Evolutionary conservation across 2,888 invertebrate genomes (phyloP), one percentile per base, ranked within the genome.

Genomic region (Hololepta plana): DNA sequence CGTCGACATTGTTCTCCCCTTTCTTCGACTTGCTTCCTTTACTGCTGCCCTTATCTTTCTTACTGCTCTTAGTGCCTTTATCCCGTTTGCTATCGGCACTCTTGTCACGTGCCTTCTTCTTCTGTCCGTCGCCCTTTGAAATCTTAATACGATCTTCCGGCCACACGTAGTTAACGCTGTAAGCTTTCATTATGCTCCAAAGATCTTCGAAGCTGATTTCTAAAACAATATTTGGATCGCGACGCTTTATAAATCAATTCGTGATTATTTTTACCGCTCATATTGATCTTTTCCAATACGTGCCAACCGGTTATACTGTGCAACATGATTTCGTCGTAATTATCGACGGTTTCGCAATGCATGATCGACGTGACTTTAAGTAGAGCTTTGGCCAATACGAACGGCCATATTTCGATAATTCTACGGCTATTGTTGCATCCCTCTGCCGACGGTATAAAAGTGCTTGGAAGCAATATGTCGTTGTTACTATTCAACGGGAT

Each of bases 241-340:
- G 6, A 21, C 4, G 17, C 7, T 23, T 14, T 9, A 23, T 23
- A 15, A 16, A 23, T 8, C 15, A 3, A 24, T 2, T 16, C 12
- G 12, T 11, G 15, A 20, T 15, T n/a, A 3, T 8, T 4, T 16
- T 31, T 35, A 44, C 44, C 38, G 24, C 12, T 28, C 2, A 38
- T 34, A 9, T 38, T 32, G 12, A 51, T 31, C 31, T 41, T 45
- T 20, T 49, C 42, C 3, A 44, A 38, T n/a, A 44, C 31, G n/a
- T n/a, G n/a, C 55, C 57, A 55, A 34, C 60, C 61, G 2, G 60
- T 61, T 12, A 62, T n/a, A n/a, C n/a, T n/a, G n/a, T n/a, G 35
- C 33, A 51, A 55, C 12, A 47, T 36, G 6, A 60, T 44, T 6
- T 55, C 48, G 38, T 53, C 50, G 35, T 57, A 59, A 31, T 59